Conservation (phyloP, 2,797 vertebrate genomes). For the Glossophaga mutica region DNA sequence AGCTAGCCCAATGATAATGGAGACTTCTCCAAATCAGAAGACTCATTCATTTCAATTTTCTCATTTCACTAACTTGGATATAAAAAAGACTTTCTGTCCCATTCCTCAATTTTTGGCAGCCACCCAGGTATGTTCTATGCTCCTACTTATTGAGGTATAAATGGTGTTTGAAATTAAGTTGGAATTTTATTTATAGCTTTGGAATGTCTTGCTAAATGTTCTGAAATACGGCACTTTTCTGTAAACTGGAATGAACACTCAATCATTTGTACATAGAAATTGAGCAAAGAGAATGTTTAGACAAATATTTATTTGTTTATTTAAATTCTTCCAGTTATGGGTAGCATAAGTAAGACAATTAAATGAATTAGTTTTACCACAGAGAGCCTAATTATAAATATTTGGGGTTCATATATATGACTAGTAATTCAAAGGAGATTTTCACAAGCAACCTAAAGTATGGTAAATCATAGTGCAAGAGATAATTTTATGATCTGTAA, state of each 20-base stretch:
- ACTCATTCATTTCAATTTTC: slow-evolving; percentile 31
- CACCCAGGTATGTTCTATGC: background rate
- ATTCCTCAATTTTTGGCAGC: background rate
- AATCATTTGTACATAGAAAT: background rate
- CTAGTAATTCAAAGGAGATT: slow-evolving; percentile 19
- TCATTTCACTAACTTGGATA: slow-evolving; percentile 14
- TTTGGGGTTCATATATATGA: background rate
- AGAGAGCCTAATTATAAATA: background rate
- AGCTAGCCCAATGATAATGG: background rate
- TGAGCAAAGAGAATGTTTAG: background rate
- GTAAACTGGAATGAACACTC: background rate
- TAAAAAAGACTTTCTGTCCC: background rate
- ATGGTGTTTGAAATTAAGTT: slow-evolving; percentile 10
- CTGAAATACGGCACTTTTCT: background rate
- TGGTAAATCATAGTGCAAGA: background rate
- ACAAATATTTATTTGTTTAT: background rate
- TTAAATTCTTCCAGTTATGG: background rate
- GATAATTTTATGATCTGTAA: background rate
- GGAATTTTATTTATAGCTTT: slow-evolving; percentile 51
- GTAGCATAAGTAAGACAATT: slow-evolving; percentile 5
- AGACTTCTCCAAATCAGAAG: background rate
- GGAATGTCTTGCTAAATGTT: slow-evolving; percentile 28
- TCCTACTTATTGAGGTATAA: slow-evolving; percentile 13
- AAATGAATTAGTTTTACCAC: background rate
- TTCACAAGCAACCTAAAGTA: background rate